Evolutionary conservation across 2,797 vertebrate species (phyloP).

Genomic region (Morelia viridis): DNA sequence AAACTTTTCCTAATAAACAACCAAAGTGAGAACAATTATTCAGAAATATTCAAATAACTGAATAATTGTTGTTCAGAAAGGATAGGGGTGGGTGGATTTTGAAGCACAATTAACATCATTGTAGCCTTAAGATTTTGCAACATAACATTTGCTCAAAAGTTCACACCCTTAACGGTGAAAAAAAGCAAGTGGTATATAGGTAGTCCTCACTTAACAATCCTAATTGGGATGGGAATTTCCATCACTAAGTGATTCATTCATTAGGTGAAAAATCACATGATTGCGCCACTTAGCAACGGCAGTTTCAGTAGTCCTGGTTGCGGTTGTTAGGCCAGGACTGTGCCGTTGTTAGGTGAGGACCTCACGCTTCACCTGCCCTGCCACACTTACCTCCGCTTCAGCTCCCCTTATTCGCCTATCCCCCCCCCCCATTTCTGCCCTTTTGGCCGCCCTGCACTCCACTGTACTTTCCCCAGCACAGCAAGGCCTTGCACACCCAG

Average conservation of each 20-base stretch:
- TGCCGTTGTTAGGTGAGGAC: not conserved
- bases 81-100: not conserved
- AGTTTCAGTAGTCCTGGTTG: not conserved
- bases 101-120: not conserved
- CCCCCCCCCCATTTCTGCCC: not conserved
- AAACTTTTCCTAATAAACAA: not conserved
- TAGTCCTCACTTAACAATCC: not conserved
- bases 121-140: not conserved
- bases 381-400: not conserved
- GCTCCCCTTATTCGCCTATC: not conserved
- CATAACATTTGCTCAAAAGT: not conserved
- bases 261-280: not conserved
- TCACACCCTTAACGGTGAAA: not conserved
- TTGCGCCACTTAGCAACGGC: not conserved
- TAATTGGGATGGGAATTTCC: not conserved
- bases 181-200: not conserved
- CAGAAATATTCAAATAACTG: not conserved
- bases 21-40: slow-evolving; percentile 3
- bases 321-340: not conserved
- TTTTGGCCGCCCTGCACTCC: not conserved
- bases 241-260: not conserved
- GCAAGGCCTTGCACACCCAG: not conserved
- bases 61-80: not conserved
- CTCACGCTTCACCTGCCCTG: not conserved
- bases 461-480: not conserved